Evolutionary conservation across 2,113 vertebrate genomes (phyloP).

Genomic region (Psettodes erumei): DNA sequence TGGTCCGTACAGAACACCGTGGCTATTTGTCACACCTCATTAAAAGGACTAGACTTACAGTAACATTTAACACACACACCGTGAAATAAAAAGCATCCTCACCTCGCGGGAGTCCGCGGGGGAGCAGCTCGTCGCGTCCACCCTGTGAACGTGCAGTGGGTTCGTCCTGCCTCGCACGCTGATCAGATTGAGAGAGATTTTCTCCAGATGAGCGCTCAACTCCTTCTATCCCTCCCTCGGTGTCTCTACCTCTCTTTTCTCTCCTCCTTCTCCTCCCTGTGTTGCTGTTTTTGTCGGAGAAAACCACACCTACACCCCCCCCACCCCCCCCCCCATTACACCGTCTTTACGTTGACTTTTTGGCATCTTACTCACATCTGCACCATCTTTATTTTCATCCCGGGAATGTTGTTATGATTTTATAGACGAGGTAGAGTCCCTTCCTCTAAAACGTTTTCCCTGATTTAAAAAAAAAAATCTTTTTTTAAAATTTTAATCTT

Average conservation of each 20-base stretch:
- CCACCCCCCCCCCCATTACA: no score
- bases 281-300: constrained; percentile 33
- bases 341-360: background rate
- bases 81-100: constrained; percentile 15
- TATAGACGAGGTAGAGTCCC: background rate
- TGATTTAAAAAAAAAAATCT: no score
- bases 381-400: background rate
- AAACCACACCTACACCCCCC: constrained; percentile 60
- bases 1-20: background rate
- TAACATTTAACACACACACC: no score
- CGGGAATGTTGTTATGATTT: background rate
- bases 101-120: constrained; percentile 50
- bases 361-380: background rate
- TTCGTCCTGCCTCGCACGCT: constrained; percentile 51
- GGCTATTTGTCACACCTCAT: background rate
- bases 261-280: constrained; percentile 35
- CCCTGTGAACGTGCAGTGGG: constrained; percentile 24
- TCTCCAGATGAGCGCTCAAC: constrained; percentile 55
- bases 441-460: no score
- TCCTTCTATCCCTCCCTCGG: constrained; percentile 52
- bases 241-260: constrained; percentile 45
- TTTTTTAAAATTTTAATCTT: no score
- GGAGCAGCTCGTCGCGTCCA: constrained; percentile 19
- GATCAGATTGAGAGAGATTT: constrained; percentile 76
- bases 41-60: background rate